Percentiles rank a stretch among this genome's conserved stretches.
These are phyloP conservation scores for Leptogaster cylindrica DNA, from an alignment of 2,888 invertebrate genomes.

Conservation along the genomic window DNA sequence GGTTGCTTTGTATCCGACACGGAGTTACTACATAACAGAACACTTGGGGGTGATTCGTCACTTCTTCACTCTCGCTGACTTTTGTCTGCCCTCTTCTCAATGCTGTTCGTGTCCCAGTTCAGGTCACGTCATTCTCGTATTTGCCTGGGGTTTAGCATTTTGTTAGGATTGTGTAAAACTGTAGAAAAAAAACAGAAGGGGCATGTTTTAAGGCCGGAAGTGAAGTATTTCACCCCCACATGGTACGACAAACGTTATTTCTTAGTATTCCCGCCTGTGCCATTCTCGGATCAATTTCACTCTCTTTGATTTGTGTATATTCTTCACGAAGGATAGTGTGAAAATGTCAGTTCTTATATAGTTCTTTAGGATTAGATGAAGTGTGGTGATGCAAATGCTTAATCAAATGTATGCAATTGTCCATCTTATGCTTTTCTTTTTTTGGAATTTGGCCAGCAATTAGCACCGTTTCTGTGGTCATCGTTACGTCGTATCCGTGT, in stretches of 20 bases:
- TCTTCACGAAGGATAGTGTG: neutral
- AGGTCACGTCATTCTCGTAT: conserved; percentile 20
- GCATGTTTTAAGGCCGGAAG: neutral
- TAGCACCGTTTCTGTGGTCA: too few species aligned
- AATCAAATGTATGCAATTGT: conserved; percentile 2
- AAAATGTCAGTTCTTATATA: neutral
- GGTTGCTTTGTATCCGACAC: conserved; percentile 13
- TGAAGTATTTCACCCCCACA: neutral
- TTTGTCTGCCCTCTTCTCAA: too few species aligned
- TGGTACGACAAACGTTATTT: neutral
- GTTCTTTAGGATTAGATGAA: neutral
- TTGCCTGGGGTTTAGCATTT: conserved; percentile 15
- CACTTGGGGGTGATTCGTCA: conserved; percentile 20
- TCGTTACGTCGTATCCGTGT: too few species aligned
- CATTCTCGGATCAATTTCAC: conserved; percentile 16
- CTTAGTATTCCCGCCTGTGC: neutral
- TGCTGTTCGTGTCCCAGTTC: neutral
- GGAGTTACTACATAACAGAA: conserved; percentile 8
- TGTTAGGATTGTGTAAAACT: neutral
- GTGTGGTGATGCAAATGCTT: conserved; percentile 36
- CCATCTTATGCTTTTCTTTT: neutral
- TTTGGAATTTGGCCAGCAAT: neutral
- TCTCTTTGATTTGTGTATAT: conserved; percentile 8
- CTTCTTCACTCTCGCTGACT: neutral
- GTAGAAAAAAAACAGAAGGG: neutral